These are phyloP conservation scores for Protophormia terraenovae DNA, from an alignment of 2,888 invertebrate species.

Conservation along the genomic window DNA sequence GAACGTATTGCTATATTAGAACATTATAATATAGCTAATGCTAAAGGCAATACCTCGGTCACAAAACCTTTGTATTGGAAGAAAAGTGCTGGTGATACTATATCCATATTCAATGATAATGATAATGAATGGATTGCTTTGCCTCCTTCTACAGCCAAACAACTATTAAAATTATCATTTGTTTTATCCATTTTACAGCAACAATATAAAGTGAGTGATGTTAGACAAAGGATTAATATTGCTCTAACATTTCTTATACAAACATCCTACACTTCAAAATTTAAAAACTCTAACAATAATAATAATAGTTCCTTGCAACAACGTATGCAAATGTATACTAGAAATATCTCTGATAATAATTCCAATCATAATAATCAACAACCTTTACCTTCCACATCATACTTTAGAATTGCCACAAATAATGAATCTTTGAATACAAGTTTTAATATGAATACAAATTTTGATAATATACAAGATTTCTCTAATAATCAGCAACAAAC, in stretches of 20 bases:
- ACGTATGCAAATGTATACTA: constrained; percentile 22
- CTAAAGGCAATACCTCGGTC: constrained; percentile 27
- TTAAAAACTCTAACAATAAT: constrained; percentile 17
- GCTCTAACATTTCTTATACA: constrained; percentile 48
- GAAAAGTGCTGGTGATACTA: constrained; percentile 43
- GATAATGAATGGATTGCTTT: constrained; percentile 55
- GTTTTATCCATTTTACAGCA: constrained; percentile 57
- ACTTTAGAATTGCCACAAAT: constrained; percentile 31
- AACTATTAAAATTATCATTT: constrained; percentile 48
- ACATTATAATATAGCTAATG: constrained; percentile 56
- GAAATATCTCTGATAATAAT: constrained; percentile 20
- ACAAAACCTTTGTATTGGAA: constrained; percentile 55
- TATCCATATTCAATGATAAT: constrained; percentile 56
- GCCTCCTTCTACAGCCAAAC: constrained; percentile 44
- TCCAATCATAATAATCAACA: background rate
- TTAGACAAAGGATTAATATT: constrained; percentile 53
- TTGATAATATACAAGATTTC: constrained; percentile 5
- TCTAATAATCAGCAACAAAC: background rate
- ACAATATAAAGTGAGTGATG: constrained; percentile 46
- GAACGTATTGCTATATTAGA: constrained; percentile 57
- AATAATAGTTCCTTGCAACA: constrained; percentile 13
- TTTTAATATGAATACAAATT: constrained; percentile 14
- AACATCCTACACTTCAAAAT: constrained; percentile 38
- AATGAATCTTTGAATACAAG: constrained; percentile 29
- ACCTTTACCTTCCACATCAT: background rate